Percentiles rank a stretch among this genome's conserved stretches.
Conservation (phyloP, 2,797 vertebrate genomes). For the Coregonus suidteri region DNA sequence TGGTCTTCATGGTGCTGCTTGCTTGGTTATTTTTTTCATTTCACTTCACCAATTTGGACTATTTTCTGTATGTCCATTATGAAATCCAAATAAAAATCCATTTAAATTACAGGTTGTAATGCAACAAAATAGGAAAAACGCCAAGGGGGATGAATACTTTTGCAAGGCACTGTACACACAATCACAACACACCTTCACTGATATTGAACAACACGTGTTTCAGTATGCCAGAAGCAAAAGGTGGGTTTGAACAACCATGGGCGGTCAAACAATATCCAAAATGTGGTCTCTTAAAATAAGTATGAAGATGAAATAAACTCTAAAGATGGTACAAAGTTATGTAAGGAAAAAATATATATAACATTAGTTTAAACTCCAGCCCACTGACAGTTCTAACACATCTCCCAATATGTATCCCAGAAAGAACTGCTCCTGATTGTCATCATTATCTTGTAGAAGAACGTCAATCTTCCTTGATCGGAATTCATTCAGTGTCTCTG, state of each 20-base stretch:
- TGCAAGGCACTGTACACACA: background rate
- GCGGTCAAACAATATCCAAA: slow-evolving; percentile 6
- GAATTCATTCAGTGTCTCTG: slow-evolving; percentile 23
- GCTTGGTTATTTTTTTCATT: too few species aligned
- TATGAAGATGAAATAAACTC: slow-evolving; percentile 23
- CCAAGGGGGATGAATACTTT: too few species aligned
- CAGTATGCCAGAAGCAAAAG: background rate
- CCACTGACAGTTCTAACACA: slow-evolving; percentile 38
- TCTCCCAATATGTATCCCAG: slow-evolving; percentile 41
- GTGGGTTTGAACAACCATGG: slow-evolving; percentile 26
- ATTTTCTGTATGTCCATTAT: too few species aligned
- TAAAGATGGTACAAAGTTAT: slow-evolving; percentile 32
- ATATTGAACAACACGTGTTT: slow-evolving; percentile 6
- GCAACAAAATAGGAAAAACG: too few species aligned
- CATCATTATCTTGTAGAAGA: slow-evolving; percentile 43
- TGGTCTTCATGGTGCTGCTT: too few species aligned
- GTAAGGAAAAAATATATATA: slow-evolving; percentile 47
- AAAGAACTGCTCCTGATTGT: slow-evolving; percentile 60
- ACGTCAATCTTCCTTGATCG: slow-evolving; percentile 49
- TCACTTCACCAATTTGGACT: too few species aligned
- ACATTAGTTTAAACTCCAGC: slow-evolving; percentile 55
- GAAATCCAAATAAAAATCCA: too few species aligned
- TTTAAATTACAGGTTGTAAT: too few species aligned
- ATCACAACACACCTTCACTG: slow-evolving; percentile 39
- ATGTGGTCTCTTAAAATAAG: slow-evolving; percentile 24